Conservation (phyloP, 2,888 invertebrate species). For the Cheilosia scutellata region DNA sequence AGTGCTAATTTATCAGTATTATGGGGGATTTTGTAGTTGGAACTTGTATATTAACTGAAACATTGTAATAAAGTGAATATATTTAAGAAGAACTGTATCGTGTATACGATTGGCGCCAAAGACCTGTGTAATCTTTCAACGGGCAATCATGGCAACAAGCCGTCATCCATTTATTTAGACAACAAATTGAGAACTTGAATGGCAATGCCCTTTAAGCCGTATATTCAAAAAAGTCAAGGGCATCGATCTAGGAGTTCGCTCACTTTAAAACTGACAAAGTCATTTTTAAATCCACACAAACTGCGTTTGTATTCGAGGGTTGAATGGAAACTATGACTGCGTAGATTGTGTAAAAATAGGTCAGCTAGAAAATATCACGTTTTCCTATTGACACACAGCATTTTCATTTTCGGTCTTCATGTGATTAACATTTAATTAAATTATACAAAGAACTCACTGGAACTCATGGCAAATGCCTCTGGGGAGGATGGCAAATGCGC, state of each 20-base stretch:
- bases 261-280: neutral
- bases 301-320: neutral
- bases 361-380: constrained; percentile 44
- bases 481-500: constrained; percentile 25
- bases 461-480: too few species aligned
- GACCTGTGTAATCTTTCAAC: neutral
- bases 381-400: constrained; percentile 4
- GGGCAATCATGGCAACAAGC: neutral
- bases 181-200: neutral
- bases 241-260: neutral
- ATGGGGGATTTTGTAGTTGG: neutral
- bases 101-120: too few species aligned
- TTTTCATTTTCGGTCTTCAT: constrained; percentile 2
- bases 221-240: neutral
- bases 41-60: constrained; percentile 6
- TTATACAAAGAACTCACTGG: neutral
- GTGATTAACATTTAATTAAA: constrained; percentile 41
- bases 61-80: constrained; percentile 2
- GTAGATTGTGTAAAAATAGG: constrained; percentile 24
- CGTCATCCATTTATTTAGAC: too few species aligned
- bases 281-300: constrained; percentile 3
- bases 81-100: too few species aligned
- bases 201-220: neutral
- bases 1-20: neutral
- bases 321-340: neutral